These are phyloP conservation scores for Cololabis saira DNA, from an alignment of 2,113 vertebrate genomes.

Conservation along the genomic window DNA sequence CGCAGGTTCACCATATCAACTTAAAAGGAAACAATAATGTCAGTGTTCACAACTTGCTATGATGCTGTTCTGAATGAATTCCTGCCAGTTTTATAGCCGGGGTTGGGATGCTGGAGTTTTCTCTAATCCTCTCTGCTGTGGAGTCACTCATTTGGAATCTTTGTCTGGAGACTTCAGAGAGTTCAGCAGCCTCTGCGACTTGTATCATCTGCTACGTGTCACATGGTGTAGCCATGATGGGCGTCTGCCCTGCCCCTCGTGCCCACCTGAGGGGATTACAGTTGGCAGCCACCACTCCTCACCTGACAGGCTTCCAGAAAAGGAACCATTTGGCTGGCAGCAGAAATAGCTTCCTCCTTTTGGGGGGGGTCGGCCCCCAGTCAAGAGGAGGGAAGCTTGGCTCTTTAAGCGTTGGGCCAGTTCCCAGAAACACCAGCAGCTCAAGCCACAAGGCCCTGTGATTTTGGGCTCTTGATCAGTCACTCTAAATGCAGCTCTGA, in stretches of 20 bases:
- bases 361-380: conserved; percentile 69
- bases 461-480: conserved; percentile 74
- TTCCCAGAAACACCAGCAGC: conserved; percentile 68
- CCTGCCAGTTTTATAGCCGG: conserved; percentile 10
- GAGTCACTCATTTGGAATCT: conserved; percentile 30
- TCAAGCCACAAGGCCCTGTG: conserved; percentile 60
- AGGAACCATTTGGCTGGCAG: conserved; percentile 64
- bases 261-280: conserved; percentile 65
- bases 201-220: conserved; percentile 65
- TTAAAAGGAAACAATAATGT: conserved; percentile 2
- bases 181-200: conserved; percentile 18
- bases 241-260: conserved; percentile 43
- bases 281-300: conserved; percentile 62
- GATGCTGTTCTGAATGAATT: conserved; percentile 15
- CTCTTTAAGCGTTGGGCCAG: conserved; percentile 76
- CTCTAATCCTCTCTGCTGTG: conserved; percentile 13
- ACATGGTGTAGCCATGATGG: conserved; percentile 43
- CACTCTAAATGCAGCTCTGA: conserved; percentile 67
- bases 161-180: conserved; percentile 35
- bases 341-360: conserved; percentile 64
- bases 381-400: conserved; percentile 78
- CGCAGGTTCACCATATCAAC: background rate
- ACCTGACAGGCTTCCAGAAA: conserved; percentile 71
- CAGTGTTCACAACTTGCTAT: background rate
- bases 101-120: conserved; percentile 1